phyloP scores from a whole-genome alignment of 1,140 invertebrate species.

The Hermetia illucens region DNA sequence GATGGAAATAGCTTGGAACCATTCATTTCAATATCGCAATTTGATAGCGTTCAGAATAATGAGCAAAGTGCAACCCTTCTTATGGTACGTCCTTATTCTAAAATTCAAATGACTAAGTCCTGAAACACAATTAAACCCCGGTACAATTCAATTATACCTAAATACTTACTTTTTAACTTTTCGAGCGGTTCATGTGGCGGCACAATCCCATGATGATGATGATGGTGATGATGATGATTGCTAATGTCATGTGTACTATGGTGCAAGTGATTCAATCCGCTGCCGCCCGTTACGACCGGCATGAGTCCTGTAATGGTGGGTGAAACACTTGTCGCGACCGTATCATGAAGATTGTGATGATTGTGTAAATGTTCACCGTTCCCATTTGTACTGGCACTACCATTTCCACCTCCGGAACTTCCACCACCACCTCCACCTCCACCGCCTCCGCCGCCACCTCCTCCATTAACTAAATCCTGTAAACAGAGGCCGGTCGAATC shows the following conservation, averaged over 20 bases:
- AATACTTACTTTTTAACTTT: slow-evolving; percentile 68
- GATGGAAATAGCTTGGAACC: no score
- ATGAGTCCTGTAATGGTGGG: slow-evolving; percentile 51
- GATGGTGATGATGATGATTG: slow-evolving; percentile 43
- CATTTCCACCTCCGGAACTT: slow-evolving; percentile 19
- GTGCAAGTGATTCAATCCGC: slow-evolving; percentile 34
- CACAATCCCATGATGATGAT: slow-evolving; percentile 35
- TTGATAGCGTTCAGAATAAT: no score
- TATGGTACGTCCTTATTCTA: no score
- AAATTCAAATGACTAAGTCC: no score
- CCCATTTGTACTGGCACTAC: slow-evolving; percentile 10
- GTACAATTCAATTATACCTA: no score
- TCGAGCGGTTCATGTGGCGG: slow-evolving; percentile 59
- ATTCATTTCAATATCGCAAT: no score
- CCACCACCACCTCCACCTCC: slow-evolving; percentile 23
- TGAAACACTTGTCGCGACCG: slow-evolving; percentile 46
- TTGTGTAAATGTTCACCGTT: slow-evolving; percentile 26
- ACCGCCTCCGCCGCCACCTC: slow-evolving; percentile 24
- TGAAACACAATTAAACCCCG: no score
- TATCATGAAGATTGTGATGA: slow-evolving; percentile 46
- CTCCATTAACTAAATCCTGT: slow-evolving; percentile 49
- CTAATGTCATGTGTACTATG: slow-evolving; percentile 21
- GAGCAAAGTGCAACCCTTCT: no score
- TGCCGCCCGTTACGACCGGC: slow-evolving; percentile 36
- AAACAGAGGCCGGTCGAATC: slow-evolving; percentile 43